phyloP scores from a whole-genome alignment of 2,888 invertebrate genomes.

The Andrena fulva region DNA sequence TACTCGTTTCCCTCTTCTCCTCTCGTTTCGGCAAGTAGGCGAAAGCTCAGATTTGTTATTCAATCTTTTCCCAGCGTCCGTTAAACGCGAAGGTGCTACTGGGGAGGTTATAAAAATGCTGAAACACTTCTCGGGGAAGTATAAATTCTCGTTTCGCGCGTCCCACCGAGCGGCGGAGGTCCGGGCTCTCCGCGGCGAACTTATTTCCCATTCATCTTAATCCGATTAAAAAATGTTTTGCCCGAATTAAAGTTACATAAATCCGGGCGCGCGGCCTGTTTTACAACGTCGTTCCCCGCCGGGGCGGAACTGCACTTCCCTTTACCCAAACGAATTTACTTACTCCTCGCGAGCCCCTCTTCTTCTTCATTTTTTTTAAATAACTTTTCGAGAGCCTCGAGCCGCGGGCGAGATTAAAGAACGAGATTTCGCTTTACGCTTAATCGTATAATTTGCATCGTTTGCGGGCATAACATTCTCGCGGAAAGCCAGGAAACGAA shows the following conservation, averaged over 20 bases:
- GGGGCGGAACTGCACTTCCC: not conserved
- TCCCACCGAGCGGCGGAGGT: not conserved
- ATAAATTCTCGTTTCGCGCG: slow-evolving; percentile 50
- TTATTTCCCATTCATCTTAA: slow-evolving; percentile 41
- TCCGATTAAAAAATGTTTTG: slow-evolving; percentile 44
- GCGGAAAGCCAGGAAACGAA: not conserved
- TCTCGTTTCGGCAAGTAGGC: not conserved
- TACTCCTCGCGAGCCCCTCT: not conserved
- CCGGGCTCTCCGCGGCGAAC: slow-evolving; percentile 4
- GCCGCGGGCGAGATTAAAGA: not conserved
- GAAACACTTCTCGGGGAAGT: slow-evolving; percentile 35
- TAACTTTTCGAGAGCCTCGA: not conserved
- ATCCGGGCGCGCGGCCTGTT: not conserved
- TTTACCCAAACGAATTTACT: not conserved
- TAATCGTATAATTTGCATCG: not conserved
- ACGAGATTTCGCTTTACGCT: not conserved
- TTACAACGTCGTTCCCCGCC: not conserved
- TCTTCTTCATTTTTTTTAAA: not conserved
- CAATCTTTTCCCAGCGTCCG: slow-evolving; percentile 39
- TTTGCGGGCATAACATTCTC: not conserved
- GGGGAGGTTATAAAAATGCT: slow-evolving; percentile 45
- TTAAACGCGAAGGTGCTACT: slow-evolving; percentile 43
- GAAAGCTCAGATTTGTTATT: slow-evolving; percentile 35
- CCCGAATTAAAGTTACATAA: slow-evolving; percentile 39
- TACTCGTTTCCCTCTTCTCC: not conserved